Conservation (phyloP, 1,140 invertebrate species). For the Maniola jurtina region DNA sequence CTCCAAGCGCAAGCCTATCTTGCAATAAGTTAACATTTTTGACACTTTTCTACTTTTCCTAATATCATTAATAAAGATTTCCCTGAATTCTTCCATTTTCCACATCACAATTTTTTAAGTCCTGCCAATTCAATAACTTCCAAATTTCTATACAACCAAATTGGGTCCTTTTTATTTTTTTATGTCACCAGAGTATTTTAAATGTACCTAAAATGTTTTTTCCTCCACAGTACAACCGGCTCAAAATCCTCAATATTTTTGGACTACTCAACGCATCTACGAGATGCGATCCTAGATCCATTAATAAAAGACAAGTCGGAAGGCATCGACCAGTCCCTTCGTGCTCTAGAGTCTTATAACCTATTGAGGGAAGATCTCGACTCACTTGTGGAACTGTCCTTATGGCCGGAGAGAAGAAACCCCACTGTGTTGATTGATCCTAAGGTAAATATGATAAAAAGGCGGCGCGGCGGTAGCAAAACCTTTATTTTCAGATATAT, state of each 20-base stretch:
- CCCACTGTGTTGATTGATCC: conserved; percentile 87
- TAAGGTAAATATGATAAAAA: conserved; percentile 84
- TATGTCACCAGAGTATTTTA: no score
- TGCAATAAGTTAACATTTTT: no score
- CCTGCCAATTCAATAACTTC: no score
- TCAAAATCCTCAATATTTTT: conserved; percentile 88
- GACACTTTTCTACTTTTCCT: no score
- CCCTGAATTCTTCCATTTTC: no score
- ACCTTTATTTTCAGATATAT: no score
- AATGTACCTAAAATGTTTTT: conserved; percentile 5
- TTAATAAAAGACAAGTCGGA: conserved; percentile 84
- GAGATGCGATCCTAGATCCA: conserved; percentile 86
- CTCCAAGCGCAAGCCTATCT: no score
- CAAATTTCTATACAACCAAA: no score
- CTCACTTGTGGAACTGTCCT: conserved; percentile 88
- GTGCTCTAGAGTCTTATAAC: conserved; percentile 90
- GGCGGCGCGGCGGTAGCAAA: no score
- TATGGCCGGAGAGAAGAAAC: conserved; percentile 90
- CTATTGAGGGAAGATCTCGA: conserved; percentile 95
- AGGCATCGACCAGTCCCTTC: conserved; percentile 86
- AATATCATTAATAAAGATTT: no score
- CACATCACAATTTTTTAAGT: no score
- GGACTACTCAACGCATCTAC: conserved; percentile 89
- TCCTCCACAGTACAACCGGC: conserved; percentile 83
- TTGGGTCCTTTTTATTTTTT: no score